Evolutionary conservation across 2,797 vertebrate genomes (phyloP), one percentile per base, ranked within the genome.

Genomic region (Squalus acanthias): DNA sequence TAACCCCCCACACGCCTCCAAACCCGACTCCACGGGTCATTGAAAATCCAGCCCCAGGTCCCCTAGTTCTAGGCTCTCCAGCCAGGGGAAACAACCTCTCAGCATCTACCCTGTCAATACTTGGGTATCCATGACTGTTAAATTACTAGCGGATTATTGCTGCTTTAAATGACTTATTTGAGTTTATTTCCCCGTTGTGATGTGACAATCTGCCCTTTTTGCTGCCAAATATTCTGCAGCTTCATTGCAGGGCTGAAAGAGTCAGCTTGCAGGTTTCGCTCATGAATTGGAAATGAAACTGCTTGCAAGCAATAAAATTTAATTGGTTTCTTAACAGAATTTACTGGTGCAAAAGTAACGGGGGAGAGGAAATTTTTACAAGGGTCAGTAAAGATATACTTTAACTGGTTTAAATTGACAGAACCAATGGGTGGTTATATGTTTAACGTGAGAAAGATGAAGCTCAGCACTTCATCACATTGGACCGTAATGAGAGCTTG

Each of bases 301-400:
- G 20, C 93, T 95, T 95, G 29, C 93, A 70, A 72, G 93, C 93
- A 70, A 50, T 95, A 69, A 95, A 72, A 95, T 10, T 26, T 95
- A 70, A 95, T 50, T 95, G 22, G 93, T 46, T 70, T 50, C 67
- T 95, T 70, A 46, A 72, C 17, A 93, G 60, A 69, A 69, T 24
- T 95, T 70, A 29, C 46, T 69, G 39, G 67, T 29, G 65, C 93
- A 95, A 72, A 95, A 46, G 85, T 88, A 6, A 88, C 46, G 20
- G 10, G 85, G 12, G 93, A 26, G 65, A 70, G 91, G 20, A 69
- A 24, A 2, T 29, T 95, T 70, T 72, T 50, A 13, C 3, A 46
- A 70, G 39, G 65, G 67, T 15, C 65, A 95, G 3, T 72, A 15
- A 29, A 9, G 67, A 67, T 65, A 57, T 8, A 57, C 50, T 89